Base-by-base conservation (phyloP, 2,797 vertebrate species). In the Crypturellus tataupa region DNA sequence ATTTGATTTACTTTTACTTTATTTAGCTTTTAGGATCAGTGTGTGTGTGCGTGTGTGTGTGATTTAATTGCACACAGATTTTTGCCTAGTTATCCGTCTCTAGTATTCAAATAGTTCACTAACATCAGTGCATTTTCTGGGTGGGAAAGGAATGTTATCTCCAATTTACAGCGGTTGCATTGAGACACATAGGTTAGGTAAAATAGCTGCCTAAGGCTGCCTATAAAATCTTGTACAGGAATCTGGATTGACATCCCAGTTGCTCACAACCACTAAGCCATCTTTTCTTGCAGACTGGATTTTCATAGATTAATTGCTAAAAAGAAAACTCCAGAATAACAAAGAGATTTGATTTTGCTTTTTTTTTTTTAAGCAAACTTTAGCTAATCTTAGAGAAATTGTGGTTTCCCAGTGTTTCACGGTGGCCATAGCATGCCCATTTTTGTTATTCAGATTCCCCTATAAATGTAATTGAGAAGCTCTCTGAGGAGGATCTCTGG, bases 301-400 rank as follows among this genome's bases (percentile, higher is more conserved):
- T 92, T 91, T 79, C 60, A 42, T 14, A 77, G 73, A 69, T 9
- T 55, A 29, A 75, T 94, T 93, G 64, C 58, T 92, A 40, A 70
- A 71, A 85, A 46, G 4, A 94, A 68, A 44, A 53, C 35, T 87
- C 5, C 39, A 42, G 42, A n/a, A 59, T 55, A 33, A 25, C 14
- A 37, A 63, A 64, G 59, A 65, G 19, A 10, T 49, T 49, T 49
- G 20, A 10, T 11, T 47, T 47, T 23, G 13, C 13, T 23, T 23
- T 24, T 53, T 23, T 23, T 24, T 53, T 78, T 46, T 62, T 35
- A 47, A 0, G 9, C 76, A 75, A 75, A 35, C 40, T 42, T 1
- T 24, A 46, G 8, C 29, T 49, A 17, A 23, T 60, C 29, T 60
- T 37, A 60, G n/a, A 55, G 42, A 31, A 47, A 33, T 37, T 69